phyloP scores from a whole-genome alignment of 2,797 vertebrate species.

The Hydrophis major region DNA sequence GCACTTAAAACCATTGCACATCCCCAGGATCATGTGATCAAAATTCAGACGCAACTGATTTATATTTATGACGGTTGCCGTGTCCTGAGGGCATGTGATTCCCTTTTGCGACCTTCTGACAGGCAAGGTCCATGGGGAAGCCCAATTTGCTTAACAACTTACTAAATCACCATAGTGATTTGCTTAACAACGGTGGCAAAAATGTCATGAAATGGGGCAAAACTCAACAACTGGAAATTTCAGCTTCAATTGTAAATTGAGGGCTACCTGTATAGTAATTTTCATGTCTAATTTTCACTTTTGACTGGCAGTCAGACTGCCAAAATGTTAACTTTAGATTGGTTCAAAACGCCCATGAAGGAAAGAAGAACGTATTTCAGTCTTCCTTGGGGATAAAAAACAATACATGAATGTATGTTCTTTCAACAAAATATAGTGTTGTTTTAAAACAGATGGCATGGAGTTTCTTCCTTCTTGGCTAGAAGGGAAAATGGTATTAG shows the following conservation, averaged over 20 bases:
- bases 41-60: no score
- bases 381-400: not conserved
- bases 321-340: conserved; percentile 27
- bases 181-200: no score
- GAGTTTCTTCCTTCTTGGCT: conserved; percentile 33
- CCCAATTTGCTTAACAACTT: no score
- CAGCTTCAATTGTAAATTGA: no score
- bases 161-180: no score
- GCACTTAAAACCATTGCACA: not conserved
- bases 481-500: conserved; percentile 48
- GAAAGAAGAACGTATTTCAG: conserved; percentile 27
- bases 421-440: conserved; percentile 22
- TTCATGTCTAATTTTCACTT: conserved; percentile 11
- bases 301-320: conserved; percentile 24
- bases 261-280: not conserved
- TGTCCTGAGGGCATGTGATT: no score
- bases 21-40: no score
- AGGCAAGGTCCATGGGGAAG: no score
- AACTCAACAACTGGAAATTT: no score
- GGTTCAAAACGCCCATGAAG: conserved; percentile 42
- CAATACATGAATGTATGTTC: conserved; percentile 41
- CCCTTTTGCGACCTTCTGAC: no score
- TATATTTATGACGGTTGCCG: no score
- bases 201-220: no score
- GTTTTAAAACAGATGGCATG: conserved; percentile 20